These are phyloP conservation scores for Bostrychus sinensis DNA, from an alignment of 2,113 vertebrate genomes.

Conservation along the genomic window DNA sequence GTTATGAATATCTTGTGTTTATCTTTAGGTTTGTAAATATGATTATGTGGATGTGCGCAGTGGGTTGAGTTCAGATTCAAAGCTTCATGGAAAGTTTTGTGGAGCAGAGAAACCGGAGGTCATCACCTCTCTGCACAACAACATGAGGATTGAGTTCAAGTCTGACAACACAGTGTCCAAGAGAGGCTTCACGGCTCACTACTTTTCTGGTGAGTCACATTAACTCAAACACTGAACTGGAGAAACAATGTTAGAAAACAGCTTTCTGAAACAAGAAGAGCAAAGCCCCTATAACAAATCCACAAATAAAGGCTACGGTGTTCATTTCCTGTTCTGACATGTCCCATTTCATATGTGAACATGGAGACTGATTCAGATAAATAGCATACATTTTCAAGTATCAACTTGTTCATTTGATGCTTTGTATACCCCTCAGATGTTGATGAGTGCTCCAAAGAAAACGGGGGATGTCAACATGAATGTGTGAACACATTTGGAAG, in stretches of 20 bases:
- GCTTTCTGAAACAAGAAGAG: neutral
- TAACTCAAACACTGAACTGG: neutral
- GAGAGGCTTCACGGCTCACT: conserved; percentile 96
- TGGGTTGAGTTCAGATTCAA: conserved; percentile 91
- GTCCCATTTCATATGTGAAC: too few species aligned
- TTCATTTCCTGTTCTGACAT: neutral
- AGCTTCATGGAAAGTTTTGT: conserved; percentile 96
- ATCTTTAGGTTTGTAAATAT: conserved; percentile 92
- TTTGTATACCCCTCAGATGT: conserved; percentile 82
- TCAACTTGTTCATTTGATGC: neutral
- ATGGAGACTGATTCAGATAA: neutral
- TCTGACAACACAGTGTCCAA: conserved; percentile 98
- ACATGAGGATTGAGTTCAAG: conserved; percentile 98
- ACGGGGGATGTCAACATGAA: conserved; percentile 96
- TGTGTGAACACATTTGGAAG: conserved; percentile 97
- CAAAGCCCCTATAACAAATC: neutral
- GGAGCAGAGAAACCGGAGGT: conserved; percentile 92
- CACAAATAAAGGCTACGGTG: neutral
- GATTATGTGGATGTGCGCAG: conserved; percentile 97
- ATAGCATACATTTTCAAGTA: neutral
- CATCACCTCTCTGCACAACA: conserved; percentile 98
- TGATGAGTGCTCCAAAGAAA: conserved; percentile 97
- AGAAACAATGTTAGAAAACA: neutral
- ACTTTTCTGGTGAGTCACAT: conserved; percentile 90
- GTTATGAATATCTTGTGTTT: conserved; percentile 4